phyloP scores from a whole-genome alignment of 2,797 vertebrate genomes.

The Prionace glauca region DNA sequence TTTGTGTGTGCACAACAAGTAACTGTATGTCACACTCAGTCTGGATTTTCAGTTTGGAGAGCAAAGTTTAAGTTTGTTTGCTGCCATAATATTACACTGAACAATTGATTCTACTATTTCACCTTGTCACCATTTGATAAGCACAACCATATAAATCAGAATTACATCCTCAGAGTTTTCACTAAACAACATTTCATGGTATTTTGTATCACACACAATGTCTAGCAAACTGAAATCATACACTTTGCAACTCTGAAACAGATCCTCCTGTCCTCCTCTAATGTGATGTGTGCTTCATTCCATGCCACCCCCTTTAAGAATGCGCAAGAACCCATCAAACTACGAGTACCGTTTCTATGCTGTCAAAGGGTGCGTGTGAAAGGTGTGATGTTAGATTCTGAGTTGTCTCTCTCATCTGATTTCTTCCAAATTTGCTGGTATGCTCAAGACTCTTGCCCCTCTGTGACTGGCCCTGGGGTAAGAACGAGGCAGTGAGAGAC shows the following conservation, averaged over 20 bases:
- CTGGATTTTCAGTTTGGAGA: background rate
- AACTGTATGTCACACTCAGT: background rate
- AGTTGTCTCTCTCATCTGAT: too few species aligned
- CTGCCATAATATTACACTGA: background rate
- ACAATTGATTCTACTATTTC: constrained; percentile 4
- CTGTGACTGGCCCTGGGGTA: too few species aligned
- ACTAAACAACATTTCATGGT: background rate
- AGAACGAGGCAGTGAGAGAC: too few species aligned
- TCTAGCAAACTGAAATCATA: background rate
- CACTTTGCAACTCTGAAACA: background rate
- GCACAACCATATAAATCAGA: background rate
- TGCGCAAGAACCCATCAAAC: too few species aligned
- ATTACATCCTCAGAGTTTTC: background rate
- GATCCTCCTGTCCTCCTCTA: too few species aligned
- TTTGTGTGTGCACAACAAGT: background rate
- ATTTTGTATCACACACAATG: background rate
- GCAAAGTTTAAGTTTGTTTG: constrained; percentile 7
- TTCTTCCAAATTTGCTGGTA: too few species aligned
- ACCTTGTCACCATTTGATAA: background rate
- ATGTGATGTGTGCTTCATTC: too few species aligned
- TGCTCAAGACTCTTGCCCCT: too few species aligned
- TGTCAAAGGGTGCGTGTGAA: too few species aligned
- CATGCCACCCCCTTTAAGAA: too few species aligned
- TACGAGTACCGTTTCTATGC: too few species aligned
- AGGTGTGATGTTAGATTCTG: too few species aligned